Conservation (phyloP, 2,797 vertebrate species). For the Eidolon dupreanum region DNA sequence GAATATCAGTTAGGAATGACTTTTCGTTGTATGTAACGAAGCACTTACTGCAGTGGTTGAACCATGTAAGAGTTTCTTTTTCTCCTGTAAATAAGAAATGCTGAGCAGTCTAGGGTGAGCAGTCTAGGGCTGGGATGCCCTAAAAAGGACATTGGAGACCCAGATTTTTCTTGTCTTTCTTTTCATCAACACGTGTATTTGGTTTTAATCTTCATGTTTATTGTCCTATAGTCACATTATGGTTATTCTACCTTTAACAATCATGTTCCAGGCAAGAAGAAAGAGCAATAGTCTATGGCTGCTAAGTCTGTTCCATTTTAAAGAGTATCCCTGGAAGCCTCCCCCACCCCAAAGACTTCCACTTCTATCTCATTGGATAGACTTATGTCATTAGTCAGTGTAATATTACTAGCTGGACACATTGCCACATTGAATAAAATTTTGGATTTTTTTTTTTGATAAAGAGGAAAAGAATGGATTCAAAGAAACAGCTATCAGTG, state of each 20-base stretch:
- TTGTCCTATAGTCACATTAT: not conserved
- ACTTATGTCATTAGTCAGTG: not conserved
- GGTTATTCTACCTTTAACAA: not conserved
- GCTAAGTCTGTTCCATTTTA: not conserved
- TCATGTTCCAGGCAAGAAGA: not conserved
- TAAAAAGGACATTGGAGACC: not conserved
- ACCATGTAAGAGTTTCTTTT: not conserved
- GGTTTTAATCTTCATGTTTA: not conserved
- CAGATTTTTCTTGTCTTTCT: not conserved
- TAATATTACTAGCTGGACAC: not conserved
- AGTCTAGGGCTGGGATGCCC: not conserved
- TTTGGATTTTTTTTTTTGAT: conserved; percentile 3
- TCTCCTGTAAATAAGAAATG: not conserved
- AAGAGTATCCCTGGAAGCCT: not conserved
- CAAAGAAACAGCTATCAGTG: not conserved
- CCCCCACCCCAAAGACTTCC: not conserved
- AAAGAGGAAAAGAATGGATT: conserved; percentile 42
- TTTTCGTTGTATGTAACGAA: not conserved
- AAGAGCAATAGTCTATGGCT: not conserved
- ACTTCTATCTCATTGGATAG: not conserved
- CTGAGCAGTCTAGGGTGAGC: not conserved
- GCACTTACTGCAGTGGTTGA: not conserved
- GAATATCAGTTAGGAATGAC: not conserved
- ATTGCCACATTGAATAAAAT: not conserved
- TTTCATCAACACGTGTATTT: not conserved